Evolutionary conservation across 2,888 invertebrate genomes (phyloP).

Genomic region (Stenotaenia linearis): DNA sequence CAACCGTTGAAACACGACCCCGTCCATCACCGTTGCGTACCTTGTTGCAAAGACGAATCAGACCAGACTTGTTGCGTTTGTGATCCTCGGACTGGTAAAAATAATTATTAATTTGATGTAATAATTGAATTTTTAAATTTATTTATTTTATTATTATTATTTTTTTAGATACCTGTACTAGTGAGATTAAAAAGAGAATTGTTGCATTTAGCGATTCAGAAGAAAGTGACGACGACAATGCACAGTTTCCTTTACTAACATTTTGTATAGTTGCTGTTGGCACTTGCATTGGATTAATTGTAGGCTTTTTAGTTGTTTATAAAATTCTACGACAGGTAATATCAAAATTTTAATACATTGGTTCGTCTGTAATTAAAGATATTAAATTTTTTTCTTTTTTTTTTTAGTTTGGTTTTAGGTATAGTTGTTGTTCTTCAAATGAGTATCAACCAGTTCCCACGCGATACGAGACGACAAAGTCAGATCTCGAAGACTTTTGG

Average conservation of each 20-base stretch:
- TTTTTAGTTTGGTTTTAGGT: not conserved
- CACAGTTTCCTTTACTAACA: not conserved
- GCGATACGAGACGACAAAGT: not conserved
- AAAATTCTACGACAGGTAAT: not conserved
- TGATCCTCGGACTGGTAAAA: slow-evolving; percentile 32
- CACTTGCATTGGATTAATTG: not conserved
- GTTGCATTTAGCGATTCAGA: not conserved
- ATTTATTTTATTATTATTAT: too few relatives aligned
- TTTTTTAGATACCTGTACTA: not conserved
- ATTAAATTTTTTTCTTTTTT: not conserved
- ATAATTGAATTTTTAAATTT: not conserved
- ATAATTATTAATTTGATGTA: not conserved
- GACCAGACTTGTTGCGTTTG: slow-evolving; percentile 34
- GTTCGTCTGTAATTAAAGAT: not conserved
- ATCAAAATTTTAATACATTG: not conserved
- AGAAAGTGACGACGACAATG: not conserved
- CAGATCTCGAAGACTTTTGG: not conserved
- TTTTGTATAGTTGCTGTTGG: not conserved
- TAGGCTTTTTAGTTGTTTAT: slow-evolving; percentile 5
- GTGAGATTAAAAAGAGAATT: not conserved
- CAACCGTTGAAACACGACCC: slow-evolving; percentile 34
- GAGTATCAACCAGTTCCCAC: slow-evolving; percentile 17
- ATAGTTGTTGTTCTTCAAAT: not conserved
- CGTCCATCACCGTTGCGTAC: slow-evolving; percentile 35
- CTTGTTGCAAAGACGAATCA: slow-evolving; percentile 32